These are phyloP conservation scores for Macrotis lagotis DNA, from an alignment of 2,113 vertebrate species.

Conservation along the genomic window DNA sequence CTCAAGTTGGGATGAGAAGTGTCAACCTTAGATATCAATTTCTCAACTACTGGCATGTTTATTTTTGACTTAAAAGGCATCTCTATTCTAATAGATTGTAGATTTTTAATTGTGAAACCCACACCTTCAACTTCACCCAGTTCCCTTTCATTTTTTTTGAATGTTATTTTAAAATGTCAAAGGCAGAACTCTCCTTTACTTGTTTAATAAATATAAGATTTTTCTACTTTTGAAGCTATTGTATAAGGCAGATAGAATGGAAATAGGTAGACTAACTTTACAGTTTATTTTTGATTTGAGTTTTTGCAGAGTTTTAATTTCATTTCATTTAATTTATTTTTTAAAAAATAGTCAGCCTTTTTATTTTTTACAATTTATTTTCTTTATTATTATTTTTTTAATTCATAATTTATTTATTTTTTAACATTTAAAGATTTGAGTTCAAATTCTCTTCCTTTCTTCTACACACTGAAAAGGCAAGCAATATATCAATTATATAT, in stretches of 20 bases:
- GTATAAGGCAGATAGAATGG: neutral
- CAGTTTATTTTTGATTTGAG: neutral
- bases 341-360: neutral
- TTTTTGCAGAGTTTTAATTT: neutral
- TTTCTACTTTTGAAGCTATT: neutral
- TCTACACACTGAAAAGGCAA: neutral
- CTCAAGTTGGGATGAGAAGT: conserved; percentile 64
- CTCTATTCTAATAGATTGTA: conserved; percentile 57
- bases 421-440: neutral
- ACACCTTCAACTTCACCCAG: conserved; percentile 4
- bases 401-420: neutral
- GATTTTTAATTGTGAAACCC: conserved; percentile 48
- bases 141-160: conserved; percentile 56
- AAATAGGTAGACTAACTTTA: neutral
- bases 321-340: neutral
- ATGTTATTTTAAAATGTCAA: conserved; percentile 54
- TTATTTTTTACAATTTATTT: neutral
- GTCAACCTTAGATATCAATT: conserved; percentile 62
- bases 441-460: neutral
- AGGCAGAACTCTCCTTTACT: conserved; percentile 31
- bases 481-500: neutral
- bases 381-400: neutral
- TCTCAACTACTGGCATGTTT: conserved; percentile 43
- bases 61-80: conserved; percentile 59
- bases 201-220: neutral